Conservation (phyloP, 2,888 invertebrate species). For the Drosophila niveifrons region DNA sequence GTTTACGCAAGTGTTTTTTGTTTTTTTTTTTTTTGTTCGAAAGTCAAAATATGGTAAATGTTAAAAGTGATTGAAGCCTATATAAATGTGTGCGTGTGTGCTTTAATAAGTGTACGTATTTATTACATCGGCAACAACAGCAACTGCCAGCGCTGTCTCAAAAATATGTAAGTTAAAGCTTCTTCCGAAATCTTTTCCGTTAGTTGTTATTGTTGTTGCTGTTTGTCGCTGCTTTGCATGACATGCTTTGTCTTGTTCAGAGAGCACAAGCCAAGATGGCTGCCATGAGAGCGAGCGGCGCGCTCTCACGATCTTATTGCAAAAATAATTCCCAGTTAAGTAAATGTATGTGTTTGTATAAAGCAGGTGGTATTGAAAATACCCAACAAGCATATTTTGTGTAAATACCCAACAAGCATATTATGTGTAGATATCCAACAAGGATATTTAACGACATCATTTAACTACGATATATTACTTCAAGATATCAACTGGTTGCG, state of each 20-base stretch:
- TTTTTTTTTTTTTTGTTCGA: neutral
- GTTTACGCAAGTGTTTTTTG: neutral
- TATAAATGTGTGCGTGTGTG: conserved; percentile 4
- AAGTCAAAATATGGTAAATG: neutral
- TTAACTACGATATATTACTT: too few relatives aligned
- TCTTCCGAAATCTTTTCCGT: neutral
- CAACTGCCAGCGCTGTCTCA: neutral
- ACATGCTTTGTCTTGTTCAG: neutral
- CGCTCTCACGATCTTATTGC: neutral
- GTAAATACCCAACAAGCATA: too few relatives aligned
- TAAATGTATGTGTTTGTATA: too few relatives aligned
- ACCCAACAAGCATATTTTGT: too few relatives aligned
- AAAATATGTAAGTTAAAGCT: neutral
- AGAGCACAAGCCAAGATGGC: neutral
- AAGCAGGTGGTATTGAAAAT: too few relatives aligned
- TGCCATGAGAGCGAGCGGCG: neutral
- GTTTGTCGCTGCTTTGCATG: neutral
- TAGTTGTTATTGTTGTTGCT: neutral
- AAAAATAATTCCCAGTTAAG: neutral
- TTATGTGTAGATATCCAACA: too few relatives aligned
- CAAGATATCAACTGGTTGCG: too few relatives aligned
- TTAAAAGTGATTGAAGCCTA: neutral
- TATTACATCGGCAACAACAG: neutral
- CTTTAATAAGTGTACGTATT: neutral
- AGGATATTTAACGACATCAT: too few relatives aligned